phyloP scores from a whole-genome alignment of 2,113 vertebrate species.

The Paramormyrops kingsleyae region DNA sequence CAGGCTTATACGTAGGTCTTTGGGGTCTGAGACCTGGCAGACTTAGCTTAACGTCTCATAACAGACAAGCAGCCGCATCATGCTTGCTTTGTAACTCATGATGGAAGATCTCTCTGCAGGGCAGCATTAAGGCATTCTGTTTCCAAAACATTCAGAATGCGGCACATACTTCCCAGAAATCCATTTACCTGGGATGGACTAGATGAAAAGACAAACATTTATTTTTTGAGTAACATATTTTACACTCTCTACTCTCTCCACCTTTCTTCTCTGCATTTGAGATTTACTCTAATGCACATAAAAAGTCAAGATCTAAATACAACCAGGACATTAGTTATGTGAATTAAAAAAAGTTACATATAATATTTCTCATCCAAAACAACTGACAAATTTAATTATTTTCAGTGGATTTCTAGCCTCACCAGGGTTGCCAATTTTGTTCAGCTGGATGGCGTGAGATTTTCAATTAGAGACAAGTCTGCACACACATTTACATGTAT shows the following conservation, averaged over 20 bases:
- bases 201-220: not conserved
- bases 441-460: not conserved
- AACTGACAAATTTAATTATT: not conserved
- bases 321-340: not conserved
- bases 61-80: not conserved
- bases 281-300: not conserved
- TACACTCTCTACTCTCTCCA: no score
- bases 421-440: not conserved
- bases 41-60: not conserved
- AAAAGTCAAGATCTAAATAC: not conserved
- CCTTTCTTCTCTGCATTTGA: not conserved
- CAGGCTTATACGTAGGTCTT: not conserved
- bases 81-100: constrained; percentile 19
- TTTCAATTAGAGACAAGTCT: not conserved
- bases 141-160: not conserved
- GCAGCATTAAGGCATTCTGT: not conserved
- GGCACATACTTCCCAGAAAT: not conserved
- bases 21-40: not conserved
- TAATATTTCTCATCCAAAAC: not conserved
- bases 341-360: not conserved
- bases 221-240: not conserved
- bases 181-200: not conserved
- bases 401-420: not conserved
- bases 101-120: not conserved
- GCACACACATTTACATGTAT: no score